These are phyloP conservation scores for Rambutsinella grinnellia DNA, from an alignment of 2,888 invertebrate genomes.

Conservation along the genomic window DNA sequence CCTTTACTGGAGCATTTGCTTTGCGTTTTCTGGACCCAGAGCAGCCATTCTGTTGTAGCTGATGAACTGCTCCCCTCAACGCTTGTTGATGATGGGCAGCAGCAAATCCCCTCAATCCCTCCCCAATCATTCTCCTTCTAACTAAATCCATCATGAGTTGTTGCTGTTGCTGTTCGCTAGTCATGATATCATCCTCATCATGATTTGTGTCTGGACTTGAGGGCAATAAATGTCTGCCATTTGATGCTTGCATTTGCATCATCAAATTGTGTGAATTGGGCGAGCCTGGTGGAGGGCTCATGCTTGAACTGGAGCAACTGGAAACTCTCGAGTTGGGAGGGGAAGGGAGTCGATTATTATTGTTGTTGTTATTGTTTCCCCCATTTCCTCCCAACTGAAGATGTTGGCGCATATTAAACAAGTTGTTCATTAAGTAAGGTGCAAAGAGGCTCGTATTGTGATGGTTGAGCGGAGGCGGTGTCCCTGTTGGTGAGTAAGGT, in stretches of 20 bases:
- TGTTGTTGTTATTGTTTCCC: conserved; percentile 1
- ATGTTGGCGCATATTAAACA: neutral
- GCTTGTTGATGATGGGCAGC: neutral
- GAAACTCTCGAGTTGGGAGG: conserved; percentile 34
- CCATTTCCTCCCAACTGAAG: neutral
- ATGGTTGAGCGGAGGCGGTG: conserved; percentile 21
- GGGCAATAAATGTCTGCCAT: neutral
- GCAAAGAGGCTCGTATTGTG: conserved; percentile 6
- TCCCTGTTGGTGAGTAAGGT: conserved; percentile 22
- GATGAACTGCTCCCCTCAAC: too few species aligned
- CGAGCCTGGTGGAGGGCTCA: conserved; percentile 24
- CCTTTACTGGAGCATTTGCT: conserved; percentile 28
- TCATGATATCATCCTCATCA: conserved; percentile 20
- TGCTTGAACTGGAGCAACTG: conserved; percentile 25
- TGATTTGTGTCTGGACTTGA: conserved; percentile 26
- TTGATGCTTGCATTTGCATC: neutral
- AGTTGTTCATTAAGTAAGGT: conserved; percentile 20
- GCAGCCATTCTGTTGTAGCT: neutral
- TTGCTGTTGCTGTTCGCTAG: too few species aligned
- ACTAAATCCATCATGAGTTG: conserved; percentile 19
- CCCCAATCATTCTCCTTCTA: neutral
- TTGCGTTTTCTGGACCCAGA: conserved; percentile 39
- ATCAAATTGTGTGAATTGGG: neutral
- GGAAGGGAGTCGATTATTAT: conserved; percentile 3
- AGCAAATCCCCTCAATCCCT: neutral